A percentile compares a stretch with the other conserved stretches of the same genome.
Evolutionary conservation across 2,888 invertebrate species (phyloP).

Genomic region (Tricholauxania praeusta): DNA sequence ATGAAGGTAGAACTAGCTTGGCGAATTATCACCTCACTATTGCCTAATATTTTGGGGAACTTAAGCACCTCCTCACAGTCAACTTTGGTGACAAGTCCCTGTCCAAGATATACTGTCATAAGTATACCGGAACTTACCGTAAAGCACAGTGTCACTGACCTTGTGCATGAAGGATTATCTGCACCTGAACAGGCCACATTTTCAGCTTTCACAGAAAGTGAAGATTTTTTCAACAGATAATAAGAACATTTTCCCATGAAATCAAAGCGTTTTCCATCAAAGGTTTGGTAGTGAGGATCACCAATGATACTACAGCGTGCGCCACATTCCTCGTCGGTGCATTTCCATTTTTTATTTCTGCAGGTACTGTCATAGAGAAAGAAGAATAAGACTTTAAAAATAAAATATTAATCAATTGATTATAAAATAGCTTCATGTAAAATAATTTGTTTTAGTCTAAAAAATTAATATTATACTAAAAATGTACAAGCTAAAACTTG

Average conservation of each 20-base stretch:
- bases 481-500: too few species aligned
- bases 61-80: constrained; percentile 77
- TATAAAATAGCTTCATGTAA: too few species aligned
- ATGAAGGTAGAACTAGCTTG: constrained; percentile 78
- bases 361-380: constrained; percentile 70
- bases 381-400: constrained; percentile 76
- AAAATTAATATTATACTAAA: too few species aligned
- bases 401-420: too few species aligned
- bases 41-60: constrained; percentile 72
- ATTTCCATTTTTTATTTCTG: constrained; percentile 81
- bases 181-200: constrained; percentile 86
- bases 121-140: constrained; percentile 67
- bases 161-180: constrained; percentile 82
- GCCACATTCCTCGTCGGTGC: constrained; percentile 82
- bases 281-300: constrained; percentile 92
- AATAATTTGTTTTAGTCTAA: too few species aligned
- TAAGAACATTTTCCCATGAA: constrained; percentile 94
- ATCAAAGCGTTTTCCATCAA: constrained; percentile 87
- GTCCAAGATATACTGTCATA: constrained; percentile 79
- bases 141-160: constrained; percentile 77
- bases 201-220: constrained; percentile 81
- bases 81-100: constrained; percentile 77
- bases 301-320: constrained; percentile 88
- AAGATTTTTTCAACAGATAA: constrained; percentile 78
- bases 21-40: constrained; percentile 74